Percentiles rank a stretch among this genome's conserved stretches.
Conservation (phyloP, 2,113 vertebrate genomes). For the Solea solea region DNA sequence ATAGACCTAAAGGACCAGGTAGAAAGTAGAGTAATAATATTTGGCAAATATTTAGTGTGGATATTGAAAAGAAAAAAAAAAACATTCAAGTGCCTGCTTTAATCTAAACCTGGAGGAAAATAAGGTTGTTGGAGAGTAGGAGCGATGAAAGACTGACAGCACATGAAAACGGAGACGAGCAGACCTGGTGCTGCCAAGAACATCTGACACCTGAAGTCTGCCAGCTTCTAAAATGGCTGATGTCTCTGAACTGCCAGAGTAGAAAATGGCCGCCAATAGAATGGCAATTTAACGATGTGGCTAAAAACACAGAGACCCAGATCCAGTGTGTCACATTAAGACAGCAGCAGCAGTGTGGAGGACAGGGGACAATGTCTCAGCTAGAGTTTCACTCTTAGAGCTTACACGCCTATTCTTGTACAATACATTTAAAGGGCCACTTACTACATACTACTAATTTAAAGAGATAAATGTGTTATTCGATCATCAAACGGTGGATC, state of each 20-base stretch:
- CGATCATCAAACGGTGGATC: no score
- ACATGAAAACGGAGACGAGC: constrained; percentile 40
- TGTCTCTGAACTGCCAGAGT: constrained; percentile 55
- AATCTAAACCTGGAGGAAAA: constrained; percentile 9
- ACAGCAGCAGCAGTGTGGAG: constrained; percentile 27
- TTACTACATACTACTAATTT: no score
- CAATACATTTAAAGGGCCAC: no score
- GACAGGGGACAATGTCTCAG: constrained; percentile 5
- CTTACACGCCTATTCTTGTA: background rate
- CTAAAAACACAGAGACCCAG: constrained; percentile 71
- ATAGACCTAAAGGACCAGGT: background rate
- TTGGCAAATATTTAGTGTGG: background rate
- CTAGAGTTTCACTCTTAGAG: no score
- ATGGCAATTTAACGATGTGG: constrained; percentile 40
- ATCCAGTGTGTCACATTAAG: constrained; percentile 58
- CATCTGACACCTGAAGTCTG: constrained; percentile 61
- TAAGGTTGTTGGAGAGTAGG: constrained; percentile 8
- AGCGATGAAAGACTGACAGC: constrained; percentile 22
- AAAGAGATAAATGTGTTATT: no score
- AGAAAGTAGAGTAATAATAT: constrained; percentile 18
- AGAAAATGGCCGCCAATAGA: constrained; percentile 64
- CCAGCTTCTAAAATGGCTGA: constrained; percentile 65
- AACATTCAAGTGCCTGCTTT: background rate
- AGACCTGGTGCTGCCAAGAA: constrained; percentile 47
- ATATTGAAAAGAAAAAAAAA: background rate